Base-by-base conservation (phyloP, 2,797 vertebrate species). In the Miichthys miiuy region DNA sequence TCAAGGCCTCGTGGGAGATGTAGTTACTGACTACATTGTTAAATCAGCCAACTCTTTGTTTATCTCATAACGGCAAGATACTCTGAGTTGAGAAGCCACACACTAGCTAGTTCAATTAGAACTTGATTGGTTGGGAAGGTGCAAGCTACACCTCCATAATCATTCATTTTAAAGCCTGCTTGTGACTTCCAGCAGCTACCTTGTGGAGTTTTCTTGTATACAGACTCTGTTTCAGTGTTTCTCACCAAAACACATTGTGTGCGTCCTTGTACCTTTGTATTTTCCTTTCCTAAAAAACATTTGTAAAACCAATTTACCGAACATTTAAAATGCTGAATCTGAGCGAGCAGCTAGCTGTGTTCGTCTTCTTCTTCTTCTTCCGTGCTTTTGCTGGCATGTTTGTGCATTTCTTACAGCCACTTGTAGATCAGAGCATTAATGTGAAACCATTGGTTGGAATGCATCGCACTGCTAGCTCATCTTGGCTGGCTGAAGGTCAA, bases 261-360 rank as follows among this genome's bases (percentile, higher is more conserved):
- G 25, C 4, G 34, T 34, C 27, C 27, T 48, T 58, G 20, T 23
- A 30, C 17, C 52, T 25, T 42, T 16, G 21, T 1, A 4, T 12
- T 72, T 70, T 60, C 20, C 17, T 27, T 14, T 42, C 11, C 5
- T 27, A 1, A 5, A n/a, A 42, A 50, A 23, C 21, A 62, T 27
- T 23, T 23, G n/a, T 6, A 48, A 34, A 25, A 14, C 6, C 23
- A 17, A 25, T 69, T 34, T 71, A 46, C 14, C 41, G 6, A 61
- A 58, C 55, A 18, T 70, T 34, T 34, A 16, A 70, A 60, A 12
- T n/a, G 63, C 50, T 60, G 47, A 44, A 25, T 34, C 10, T 20
- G 0, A 10, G 25, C 38, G 18, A 5, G 42, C n/a, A 27, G 21
- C 21, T 9, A 44, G 23, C 38, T 5, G 20, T 5, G 65, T 25